These are phyloP conservation scores for Rhynchonycteris naso DNA, from an alignment of 2,797 vertebrate species.

Conservation along the genomic window DNA sequence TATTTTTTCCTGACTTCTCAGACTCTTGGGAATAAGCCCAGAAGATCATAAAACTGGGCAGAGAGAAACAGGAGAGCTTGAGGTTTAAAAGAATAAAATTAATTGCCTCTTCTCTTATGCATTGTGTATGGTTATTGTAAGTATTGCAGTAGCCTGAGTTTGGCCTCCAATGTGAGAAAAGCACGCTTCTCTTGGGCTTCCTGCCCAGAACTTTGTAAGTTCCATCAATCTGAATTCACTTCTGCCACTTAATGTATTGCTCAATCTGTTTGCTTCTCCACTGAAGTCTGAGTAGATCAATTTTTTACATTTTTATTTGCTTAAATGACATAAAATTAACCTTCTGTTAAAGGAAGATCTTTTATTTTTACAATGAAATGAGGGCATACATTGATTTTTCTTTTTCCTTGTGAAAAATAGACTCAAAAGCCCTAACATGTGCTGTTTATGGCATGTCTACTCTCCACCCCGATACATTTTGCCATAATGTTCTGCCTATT, in stretches of 20 bases:
- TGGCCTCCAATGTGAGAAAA: not conserved
- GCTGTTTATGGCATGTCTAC: not conserved
- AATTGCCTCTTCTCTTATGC: not conserved
- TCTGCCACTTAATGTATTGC: constrained; percentile 66
- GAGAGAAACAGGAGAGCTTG: not conserved
- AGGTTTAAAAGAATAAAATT: not conserved
- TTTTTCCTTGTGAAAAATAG: not conserved
- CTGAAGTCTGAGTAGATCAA: constrained; percentile 32
- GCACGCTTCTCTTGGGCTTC: not conserved
- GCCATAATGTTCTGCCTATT: not conserved
- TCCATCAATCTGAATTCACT: not conserved
- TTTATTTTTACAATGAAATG: not conserved
- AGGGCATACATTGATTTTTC: not conserved
- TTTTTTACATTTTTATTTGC: constrained; percentile 62
- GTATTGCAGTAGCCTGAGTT: not conserved
- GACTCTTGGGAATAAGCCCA: constrained; percentile 37
- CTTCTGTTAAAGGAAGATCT: constrained; percentile 41
- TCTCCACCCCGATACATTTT: not conserved
- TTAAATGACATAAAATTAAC: constrained; percentile 71
- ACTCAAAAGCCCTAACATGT: not conserved
- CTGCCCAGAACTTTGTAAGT: constrained; percentile 2
- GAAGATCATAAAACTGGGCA: constrained; percentile 40
- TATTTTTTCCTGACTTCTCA: constrained; percentile 11
- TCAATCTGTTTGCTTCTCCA: not conserved
- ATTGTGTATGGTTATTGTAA: not conserved